Percentiles rank a stretch among this genome's conserved stretches.
Evolutionary conservation across 2,888 invertebrate species (phyloP).

Genomic region (Drosophila diplacantha): DNA sequence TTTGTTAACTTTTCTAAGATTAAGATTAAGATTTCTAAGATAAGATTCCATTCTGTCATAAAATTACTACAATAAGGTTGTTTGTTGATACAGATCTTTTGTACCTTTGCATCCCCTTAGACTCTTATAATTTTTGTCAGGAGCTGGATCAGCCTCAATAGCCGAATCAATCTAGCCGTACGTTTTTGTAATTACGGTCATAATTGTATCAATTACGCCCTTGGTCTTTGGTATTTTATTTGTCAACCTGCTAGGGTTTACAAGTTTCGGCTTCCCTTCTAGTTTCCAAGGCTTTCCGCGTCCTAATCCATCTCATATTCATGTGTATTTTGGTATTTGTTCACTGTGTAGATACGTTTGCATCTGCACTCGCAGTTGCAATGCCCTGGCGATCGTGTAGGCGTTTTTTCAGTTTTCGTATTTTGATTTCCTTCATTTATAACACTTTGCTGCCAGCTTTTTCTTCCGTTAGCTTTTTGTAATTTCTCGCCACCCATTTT

Average conservation of each 20-base stretch:
- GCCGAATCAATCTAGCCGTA: background rate
- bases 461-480: slow-evolving; percentile 49
- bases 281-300: too few relatives aligned
- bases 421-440: slow-evolving; percentile 57
- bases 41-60: too few relatives aligned
- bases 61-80: background rate
- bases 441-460: slow-evolving; percentile 56
- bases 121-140: too few relatives aligned
- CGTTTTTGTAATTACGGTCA: background rate
- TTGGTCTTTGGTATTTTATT: too few relatives aligned
- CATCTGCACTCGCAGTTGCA: slow-evolving; percentile 13
- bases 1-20: background rate
- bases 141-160: background rate
- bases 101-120: background rate
- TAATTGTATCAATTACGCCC: background rate
- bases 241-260: background rate
- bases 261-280: background rate
- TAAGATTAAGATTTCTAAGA: too few relatives aligned
- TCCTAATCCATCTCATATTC: background rate
- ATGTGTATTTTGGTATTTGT: background rate
- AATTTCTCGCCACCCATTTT: slow-evolving; percentile 50
- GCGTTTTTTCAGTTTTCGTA: slow-evolving; percentile 38
- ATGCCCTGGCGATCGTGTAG: slow-evolving; percentile 46
- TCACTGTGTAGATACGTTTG: slow-evolving; percentile 4
- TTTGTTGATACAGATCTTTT: background rate